Base-by-base conservation (phyloP, 2,797 vertebrate genomes). In the Nasua narica region DNA sequence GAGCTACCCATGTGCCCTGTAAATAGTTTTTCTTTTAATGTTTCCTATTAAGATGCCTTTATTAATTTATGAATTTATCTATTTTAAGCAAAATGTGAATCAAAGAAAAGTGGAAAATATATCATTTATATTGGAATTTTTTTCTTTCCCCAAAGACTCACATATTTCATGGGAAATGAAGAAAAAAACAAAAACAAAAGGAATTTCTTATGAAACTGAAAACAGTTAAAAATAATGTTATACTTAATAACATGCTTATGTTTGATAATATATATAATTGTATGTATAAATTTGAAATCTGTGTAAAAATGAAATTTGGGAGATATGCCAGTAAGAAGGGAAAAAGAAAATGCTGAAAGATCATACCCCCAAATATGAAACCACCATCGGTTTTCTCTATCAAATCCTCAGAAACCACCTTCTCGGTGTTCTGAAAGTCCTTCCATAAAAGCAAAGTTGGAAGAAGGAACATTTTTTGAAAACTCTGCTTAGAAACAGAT, bases 81-180 rank as follows among this genome's bases (percentile, higher is more conserved):
- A 56, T 86, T 89, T 81, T 72, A 85, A 96, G 29, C 16, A 94
- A 87, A 94, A 50, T 95, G 11, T 84, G 25, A 87, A 77, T 88
- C 40, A 77, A 92, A 65, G 5, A 72, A 92, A 91, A 70, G 2
- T 74, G 15, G 4, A 74, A 54, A 29, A 58, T 25, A 43, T 69
- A 54, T 72, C 60, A 65, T 58, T 93, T 79, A 84, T 74, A 15
- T 29, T 85, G 15, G 4, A 90, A 29, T 62, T 60, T 0, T 52
- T 52, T 40, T 77, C 37, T 93, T 76, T 69, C 3, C 16, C 1
- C 3, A 67, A 84, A 54, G 12, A 79, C 7, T 77, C 21, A 76
- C 1, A 43, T 29, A 77, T 76, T 79, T 94, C 56, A 79, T 77
- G 23, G 21, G 37, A 90, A 84, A 90, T 14, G 27, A 56, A 50